Evolutionary conservation across 2,888 invertebrate genomes (phyloP).

Genomic region (Drosophila histrio): DNA sequence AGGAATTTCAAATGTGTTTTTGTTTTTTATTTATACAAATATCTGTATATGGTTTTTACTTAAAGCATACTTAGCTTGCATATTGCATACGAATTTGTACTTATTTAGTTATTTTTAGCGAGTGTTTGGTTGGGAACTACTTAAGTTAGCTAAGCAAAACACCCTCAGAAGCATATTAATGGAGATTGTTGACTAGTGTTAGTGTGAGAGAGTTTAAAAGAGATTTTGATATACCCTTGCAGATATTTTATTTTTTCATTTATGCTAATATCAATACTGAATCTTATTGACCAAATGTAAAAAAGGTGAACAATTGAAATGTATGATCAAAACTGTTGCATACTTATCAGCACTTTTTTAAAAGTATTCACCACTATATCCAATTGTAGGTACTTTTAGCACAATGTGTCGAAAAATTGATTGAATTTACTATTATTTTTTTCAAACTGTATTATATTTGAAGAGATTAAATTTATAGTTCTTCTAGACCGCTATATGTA

Average conservation of each 20-base stretch:
- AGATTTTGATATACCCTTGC: constrained; percentile 26
- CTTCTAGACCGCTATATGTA: too few relatives aligned
- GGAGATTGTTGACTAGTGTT: constrained; percentile 3
- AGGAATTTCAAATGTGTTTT: constrained; percentile 64
- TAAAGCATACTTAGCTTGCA: constrained; percentile 36
- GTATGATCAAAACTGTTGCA: too few relatives aligned
- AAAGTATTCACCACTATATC: too few relatives aligned
- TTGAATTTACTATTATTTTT: too few relatives aligned
- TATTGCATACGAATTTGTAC: constrained; percentile 15
- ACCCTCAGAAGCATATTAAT: constrained; percentile 29
- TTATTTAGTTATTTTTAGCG: constrained; percentile 3
- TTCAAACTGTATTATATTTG: too few relatives aligned
- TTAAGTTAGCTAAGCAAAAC: constrained; percentile 25
- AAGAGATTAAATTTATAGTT: too few relatives aligned
- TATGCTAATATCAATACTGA: too few relatives aligned
- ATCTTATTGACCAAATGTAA: too few relatives aligned
- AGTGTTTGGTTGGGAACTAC: constrained; percentile 15
- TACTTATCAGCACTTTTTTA: too few relatives aligned
- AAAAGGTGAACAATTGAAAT: too few relatives aligned
- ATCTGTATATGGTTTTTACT: constrained; percentile 24
- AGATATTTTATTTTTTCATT: not conserved
- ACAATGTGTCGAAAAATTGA: too few relatives aligned
- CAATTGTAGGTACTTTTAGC: too few relatives aligned
- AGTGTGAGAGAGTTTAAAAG: not conserved
- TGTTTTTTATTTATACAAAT: constrained; percentile 24